A percentile compares a stretch with the other conserved stretches of the same genome.
These are phyloP conservation scores for Cotesia congregata DNA, from an alignment of 2,888 invertebrate genomes.

Conservation along the genomic window DNA sequence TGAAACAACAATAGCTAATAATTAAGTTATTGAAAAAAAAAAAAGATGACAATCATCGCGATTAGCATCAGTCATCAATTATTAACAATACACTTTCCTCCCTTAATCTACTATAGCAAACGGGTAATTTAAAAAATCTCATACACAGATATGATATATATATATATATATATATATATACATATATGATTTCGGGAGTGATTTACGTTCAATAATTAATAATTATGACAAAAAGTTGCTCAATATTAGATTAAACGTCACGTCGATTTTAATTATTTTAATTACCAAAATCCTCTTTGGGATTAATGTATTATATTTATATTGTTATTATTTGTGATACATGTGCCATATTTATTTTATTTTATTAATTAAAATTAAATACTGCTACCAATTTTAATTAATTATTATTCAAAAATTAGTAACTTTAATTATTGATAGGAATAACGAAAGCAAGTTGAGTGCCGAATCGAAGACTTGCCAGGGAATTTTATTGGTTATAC, in stretches of 20 bases:
- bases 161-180: slow-evolving; percentile 11
- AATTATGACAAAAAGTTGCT: slow-evolving; percentile 34
- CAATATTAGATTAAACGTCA: slow-evolving; percentile 33
- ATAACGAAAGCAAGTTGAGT: slow-evolving; percentile 10
- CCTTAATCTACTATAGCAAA: slow-evolving; percentile 37
- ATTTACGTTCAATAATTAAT: slow-evolving; percentile 32
- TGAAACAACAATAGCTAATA: slow-evolving; percentile 26
- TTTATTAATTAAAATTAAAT: not conserved
- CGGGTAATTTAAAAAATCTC: slow-evolving; percentile 28
- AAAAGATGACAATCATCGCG: slow-evolving; percentile 39
- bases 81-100: slow-evolving; percentile 14
- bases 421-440: too few relatives aligned
- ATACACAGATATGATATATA: slow-evolving; percentile 5
- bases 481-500: not conserved
- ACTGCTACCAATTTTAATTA: not conserved
- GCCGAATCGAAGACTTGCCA: slow-evolving; percentile 28
- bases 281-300: not conserved
- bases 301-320: not conserved
- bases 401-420: not conserved
- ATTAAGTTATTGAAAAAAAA: slow-evolving; percentile 30
- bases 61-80: slow-evolving; percentile 30
- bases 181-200: slow-evolving; percentile 28
- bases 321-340: not conserved
- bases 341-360: slow-evolving; percentile 19
- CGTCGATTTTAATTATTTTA: not conserved